Base-by-base conservation (phyloP, 2,888 invertebrate genomes). In the Tetragonula carbonaria region DNA sequence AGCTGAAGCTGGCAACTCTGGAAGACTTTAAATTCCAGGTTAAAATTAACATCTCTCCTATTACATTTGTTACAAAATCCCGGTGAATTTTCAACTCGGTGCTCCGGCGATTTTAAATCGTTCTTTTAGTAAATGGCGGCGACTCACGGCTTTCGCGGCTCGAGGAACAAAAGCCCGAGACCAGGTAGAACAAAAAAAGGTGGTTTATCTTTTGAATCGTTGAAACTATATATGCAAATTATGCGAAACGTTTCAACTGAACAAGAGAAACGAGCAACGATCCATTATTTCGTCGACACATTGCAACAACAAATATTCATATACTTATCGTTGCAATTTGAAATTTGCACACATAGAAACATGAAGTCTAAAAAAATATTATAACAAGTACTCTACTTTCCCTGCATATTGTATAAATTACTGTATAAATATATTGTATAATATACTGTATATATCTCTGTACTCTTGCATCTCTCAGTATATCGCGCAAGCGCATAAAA, bases 81-180 rank as follows among this genome's bases (percentile, higher is more conserved):
- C 6, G n/a, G 18, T 53, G 71, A 53, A 77, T 77, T 71, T 53
- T 77, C 28, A 59, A 63, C 38, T 18, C 45, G 72, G 51, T 6
- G 38, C 23, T 14, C 21, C 76, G 23, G n/a, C 8, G 70, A 70
- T 76, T 76, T 23, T 53, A 63, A 62, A 68, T 23, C 38, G 62
- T n/a, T n/a, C 62, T 38, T 71, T 23, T 63, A 71, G 71, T 63
- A 63, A 53, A 77, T 16, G 71, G 14, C 18, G 57, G 66, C 21
- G 67, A 16, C 21, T 4, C 28, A 14, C 50, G 74, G 1, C 6
- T 68, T 65, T 50, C 38, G 21, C 73, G 62, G 45, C 55, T 28
- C 8, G 59, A n/a, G 59, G 74, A 72, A 59, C 28, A 59, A 50
- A 70, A 73, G 16, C 21, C 23, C 57, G 16, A 16, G 57, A 70